phyloP scores from a whole-genome alignment of 2,797 vertebrate species.

The Lithobates pipiens region DNA sequence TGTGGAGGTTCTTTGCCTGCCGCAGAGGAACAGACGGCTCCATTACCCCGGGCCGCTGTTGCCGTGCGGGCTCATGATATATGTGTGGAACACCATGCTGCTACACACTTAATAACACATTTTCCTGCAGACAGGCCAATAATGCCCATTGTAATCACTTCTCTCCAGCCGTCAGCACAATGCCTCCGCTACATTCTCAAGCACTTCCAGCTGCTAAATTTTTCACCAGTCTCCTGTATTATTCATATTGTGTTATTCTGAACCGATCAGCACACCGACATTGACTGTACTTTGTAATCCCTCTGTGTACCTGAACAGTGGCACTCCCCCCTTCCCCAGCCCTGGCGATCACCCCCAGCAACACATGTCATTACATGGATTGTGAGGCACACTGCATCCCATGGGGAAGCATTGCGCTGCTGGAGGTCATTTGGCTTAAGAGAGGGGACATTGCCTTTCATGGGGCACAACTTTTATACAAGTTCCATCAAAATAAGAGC shows the following conservation, averaged over 20 bases:
- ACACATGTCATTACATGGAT: no score
- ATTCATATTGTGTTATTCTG: constrained; percentile 89
- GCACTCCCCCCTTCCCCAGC: background rate
- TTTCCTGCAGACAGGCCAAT: constrained; percentile 82
- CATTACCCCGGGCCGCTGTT: no score
- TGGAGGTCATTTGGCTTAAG: no score
- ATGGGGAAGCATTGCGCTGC: no score
- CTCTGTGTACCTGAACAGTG: constrained; percentile 88
- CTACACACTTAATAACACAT: constrained; percentile 83
- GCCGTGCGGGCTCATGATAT: constrained; percentile 67
- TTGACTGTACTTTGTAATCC: constrained; percentile 84
- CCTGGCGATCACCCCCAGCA: constrained; percentile 12
- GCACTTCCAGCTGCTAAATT: constrained; percentile 87
- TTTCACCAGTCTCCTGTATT: constrained; percentile 92
- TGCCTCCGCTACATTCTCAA: constrained; percentile 84
- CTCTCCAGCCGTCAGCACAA: constrained; percentile 80
- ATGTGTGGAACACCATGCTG: constrained; percentile 78
- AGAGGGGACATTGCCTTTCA: no score
- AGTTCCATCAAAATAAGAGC: no score
- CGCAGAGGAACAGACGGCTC: background rate
- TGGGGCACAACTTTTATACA: no score
- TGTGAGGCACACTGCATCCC: no score
- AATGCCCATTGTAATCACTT: constrained; percentile 85
- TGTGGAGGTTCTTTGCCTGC: background rate
- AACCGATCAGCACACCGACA: constrained; percentile 78